phyloP scores from a whole-genome alignment of 2,888 invertebrate species.

The Euplexia lucipara region DNA sequence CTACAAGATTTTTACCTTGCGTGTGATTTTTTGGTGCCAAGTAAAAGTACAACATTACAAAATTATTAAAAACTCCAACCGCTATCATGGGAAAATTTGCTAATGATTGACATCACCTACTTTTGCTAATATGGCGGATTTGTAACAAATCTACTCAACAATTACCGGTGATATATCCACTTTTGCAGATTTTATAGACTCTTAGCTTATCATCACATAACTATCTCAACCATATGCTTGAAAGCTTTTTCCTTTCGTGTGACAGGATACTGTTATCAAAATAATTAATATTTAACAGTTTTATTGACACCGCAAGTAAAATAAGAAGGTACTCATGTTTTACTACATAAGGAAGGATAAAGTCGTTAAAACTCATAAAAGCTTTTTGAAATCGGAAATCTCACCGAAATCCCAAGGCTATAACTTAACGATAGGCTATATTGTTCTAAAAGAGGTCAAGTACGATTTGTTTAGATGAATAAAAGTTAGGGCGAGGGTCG shows the following conservation, averaged over 20 bases:
- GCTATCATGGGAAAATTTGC: too few relatives aligned
- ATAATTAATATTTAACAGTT: not conserved
- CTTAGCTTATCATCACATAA: not conserved
- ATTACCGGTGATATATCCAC: too few relatives aligned
- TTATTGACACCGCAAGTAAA: constrained; percentile 1
- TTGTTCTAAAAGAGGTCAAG: constrained; percentile 58
- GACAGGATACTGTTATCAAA: not conserved
- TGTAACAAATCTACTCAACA: too few relatives aligned
- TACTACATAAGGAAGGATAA: constrained; percentile 10
- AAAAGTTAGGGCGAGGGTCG: constrained; percentile 43
- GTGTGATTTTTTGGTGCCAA: too few relatives aligned
- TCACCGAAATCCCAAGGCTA: constrained; percentile 34
- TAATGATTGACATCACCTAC: too few relatives aligned
- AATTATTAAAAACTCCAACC: too few relatives aligned
- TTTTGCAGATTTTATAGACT: not conserved
- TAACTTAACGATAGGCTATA: constrained; percentile 24
- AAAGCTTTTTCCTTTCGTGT: not conserved
- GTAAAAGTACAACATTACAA: too few relatives aligned
- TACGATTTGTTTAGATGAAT: constrained; percentile 27
- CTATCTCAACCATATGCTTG: too few relatives aligned
- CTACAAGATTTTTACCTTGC: too few relatives aligned
- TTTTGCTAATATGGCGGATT: too few relatives aligned
- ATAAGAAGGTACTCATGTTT: constrained; percentile 2
- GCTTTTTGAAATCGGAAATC: constrained; percentile 38
- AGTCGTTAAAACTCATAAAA: constrained; percentile 41